A percentile compares a stretch with the other conserved stretches of the same genome.
Evolutionary conservation across 2,797 vertebrate genomes (phyloP).

Genomic region (Sebastes diploproa): DNA sequence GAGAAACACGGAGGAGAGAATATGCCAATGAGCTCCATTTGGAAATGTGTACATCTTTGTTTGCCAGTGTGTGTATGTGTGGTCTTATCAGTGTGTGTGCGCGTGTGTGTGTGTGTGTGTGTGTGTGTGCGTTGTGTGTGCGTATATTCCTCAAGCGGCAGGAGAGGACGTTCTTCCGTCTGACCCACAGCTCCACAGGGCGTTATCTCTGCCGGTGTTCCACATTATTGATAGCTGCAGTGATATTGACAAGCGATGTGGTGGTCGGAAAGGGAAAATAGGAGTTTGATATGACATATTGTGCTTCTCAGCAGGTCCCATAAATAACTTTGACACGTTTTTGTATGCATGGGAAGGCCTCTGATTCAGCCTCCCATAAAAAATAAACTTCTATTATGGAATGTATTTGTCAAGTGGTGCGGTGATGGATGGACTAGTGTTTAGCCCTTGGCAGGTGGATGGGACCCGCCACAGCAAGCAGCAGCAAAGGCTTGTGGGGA

Average conservation of each 20-base stretch:
- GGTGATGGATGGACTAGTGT: slow-evolving; percentile 99
- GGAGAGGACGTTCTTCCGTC: slow-evolving; percentile 80
- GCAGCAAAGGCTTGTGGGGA: slow-evolving; percentile 94
- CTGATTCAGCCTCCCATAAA: slow-evolving; percentile 99
- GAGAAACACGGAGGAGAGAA: not conserved
- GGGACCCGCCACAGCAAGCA: slow-evolving; percentile 78
- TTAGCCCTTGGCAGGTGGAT: slow-evolving; percentile 99
- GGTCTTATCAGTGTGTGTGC: not conserved
- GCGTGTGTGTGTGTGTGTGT: slow-evolving; percentile 9
- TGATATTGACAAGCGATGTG: slow-evolving; percentile 98
- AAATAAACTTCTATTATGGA: slow-evolving; percentile 99
- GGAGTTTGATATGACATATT: slow-evolving; percentile 99
- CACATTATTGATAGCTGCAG: slow-evolving; percentile 98
- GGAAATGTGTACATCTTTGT: slow-evolving; percentile 25
- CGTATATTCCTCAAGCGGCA: slow-evolving; percentile 71
- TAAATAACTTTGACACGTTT: slow-evolving; percentile 99
- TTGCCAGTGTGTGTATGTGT: slow-evolving; percentile 23
- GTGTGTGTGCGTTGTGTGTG: slow-evolving; percentile 14
- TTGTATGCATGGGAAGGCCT: slow-evolving; percentile 99
- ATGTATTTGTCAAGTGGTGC: slow-evolving; percentile 99
- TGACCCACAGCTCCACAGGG: slow-evolving; percentile 90
- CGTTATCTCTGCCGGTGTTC: slow-evolving; percentile 90
- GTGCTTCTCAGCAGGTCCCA: slow-evolving; percentile 99
- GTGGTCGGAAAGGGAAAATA: slow-evolving; percentile 91
- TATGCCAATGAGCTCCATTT: slow-evolving; percentile 12